A percentile compares a stretch with the other conserved stretches of the same genome.
Evolutionary conservation across 2,113 vertebrate species (phyloP).

Genomic region (Butorides virescens): DNA sequence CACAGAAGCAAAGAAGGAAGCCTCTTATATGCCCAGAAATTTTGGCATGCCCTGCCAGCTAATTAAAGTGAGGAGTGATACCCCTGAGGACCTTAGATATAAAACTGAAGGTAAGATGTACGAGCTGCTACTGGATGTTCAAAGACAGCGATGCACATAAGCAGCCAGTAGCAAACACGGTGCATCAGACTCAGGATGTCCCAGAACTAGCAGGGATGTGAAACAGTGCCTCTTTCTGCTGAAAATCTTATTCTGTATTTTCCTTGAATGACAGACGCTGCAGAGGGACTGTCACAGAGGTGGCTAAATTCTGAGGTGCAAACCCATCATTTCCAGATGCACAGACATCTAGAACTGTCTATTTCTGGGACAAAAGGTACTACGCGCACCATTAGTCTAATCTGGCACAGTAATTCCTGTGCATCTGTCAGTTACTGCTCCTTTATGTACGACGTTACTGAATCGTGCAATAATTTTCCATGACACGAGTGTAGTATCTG

Average conservation of each 20-base stretch:
- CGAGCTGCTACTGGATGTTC: neutral
- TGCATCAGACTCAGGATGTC: fast-evolving
- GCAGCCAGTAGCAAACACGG: neutral
- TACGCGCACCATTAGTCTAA: neutral
- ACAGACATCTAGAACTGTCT: neutral
- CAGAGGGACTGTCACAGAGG: neutral
- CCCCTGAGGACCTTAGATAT: neutral
- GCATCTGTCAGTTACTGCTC: neutral
- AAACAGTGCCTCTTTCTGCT: neutral
- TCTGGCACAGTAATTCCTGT: neutral
- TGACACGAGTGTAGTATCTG: neutral
- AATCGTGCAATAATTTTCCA: neutral
- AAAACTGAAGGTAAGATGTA: neutral
- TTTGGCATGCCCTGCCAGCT: neutral
- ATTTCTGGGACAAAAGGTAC: neutral
- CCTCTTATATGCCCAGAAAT: neutral
- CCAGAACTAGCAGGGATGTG: neutral
- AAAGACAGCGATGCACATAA: neutral
- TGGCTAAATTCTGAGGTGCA: neutral
- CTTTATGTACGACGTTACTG: neutral
- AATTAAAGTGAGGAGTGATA: neutral
- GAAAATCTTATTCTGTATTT: neutral
- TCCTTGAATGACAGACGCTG: neutral
- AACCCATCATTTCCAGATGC: neutral
- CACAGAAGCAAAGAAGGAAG: neutral